Conservation (phyloP, 2,888 invertebrate genomes). For the Celastrina argiolus region DNA sequence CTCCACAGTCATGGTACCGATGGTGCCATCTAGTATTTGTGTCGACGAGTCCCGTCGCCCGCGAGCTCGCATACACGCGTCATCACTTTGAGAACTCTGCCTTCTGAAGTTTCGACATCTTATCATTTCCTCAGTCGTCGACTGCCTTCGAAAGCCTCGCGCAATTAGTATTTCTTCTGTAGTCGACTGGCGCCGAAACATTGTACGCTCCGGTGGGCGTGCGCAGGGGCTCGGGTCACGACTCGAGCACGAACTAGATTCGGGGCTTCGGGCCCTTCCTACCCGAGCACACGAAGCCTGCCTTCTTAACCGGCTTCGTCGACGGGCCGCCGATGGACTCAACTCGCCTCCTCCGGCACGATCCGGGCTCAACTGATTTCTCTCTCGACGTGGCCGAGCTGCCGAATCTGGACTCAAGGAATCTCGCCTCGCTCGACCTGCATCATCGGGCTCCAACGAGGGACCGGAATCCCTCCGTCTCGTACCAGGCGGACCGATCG, state of each 20-base stretch:
- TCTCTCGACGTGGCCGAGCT: constrained; percentile 85
- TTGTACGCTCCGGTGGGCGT: constrained; percentile 81
- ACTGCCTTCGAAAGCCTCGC: constrained; percentile 91
- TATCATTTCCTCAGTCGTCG: constrained; percentile 95
- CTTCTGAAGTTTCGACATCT: constrained; percentile 93
- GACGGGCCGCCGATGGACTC: constrained; percentile 85
- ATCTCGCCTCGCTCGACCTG: constrained; percentile 87
- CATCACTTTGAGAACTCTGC: constrained; percentile 93
- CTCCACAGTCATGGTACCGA: constrained; percentile 95
- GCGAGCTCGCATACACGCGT: constrained; percentile 81
- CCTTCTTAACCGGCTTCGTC: constrained; percentile 83
- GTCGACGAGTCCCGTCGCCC: constrained; percentile 91
- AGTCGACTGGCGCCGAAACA: constrained; percentile 91
- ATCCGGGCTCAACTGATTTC: constrained; percentile 88
- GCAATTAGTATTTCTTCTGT: constrained; percentile 95
- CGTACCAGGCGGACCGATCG: constrained; percentile 83
- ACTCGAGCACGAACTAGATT: constrained; percentile 86
- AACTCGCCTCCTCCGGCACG: constrained; percentile 87
- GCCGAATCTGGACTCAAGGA: constrained; percentile 95
- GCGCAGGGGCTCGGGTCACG: constrained; percentile 90
- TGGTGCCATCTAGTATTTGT: constrained; percentile 93
- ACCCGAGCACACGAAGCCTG: constrained; percentile 87
- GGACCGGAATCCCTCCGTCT: constrained; percentile 89
- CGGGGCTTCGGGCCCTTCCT: constrained; percentile 80
- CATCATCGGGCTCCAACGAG: constrained; percentile 89